Percentiles rank a stretch among this genome's conserved stretches.
These are phyloP conservation scores for Enteromius treurensis DNA, from an alignment of 2,797 vertebrate genomes.

Conservation along the genomic window DNA sequence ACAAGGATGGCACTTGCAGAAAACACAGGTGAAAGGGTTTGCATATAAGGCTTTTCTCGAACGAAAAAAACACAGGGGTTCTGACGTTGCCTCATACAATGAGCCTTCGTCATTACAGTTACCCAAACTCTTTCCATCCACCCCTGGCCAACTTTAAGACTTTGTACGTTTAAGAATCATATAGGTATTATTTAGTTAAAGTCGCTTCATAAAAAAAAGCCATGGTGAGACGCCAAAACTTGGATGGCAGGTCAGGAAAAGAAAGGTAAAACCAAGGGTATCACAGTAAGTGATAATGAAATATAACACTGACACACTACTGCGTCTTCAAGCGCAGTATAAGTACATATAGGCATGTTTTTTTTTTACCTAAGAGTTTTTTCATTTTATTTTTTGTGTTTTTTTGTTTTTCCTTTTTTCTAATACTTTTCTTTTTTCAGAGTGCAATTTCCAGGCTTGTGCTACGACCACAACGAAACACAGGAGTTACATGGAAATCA, in stretches of 20 bases:
- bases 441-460: conserved; percentile 97
- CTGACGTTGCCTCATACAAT: conserved; percentile 63
- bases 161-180: conserved; percentile 88
- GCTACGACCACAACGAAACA: conserved; percentile 93
- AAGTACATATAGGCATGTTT: conserved; percentile 91
- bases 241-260: conserved; percentile 89
- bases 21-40: conserved; percentile 97
- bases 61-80: conserved; percentile 86
- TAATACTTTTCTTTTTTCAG: conserved; percentile 85
- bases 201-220: conserved; percentile 90
- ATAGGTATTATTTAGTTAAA: conserved; percentile 88
- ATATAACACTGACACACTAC: conserved; percentile 87
- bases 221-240: conserved; percentile 86
- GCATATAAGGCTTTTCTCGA: conserved; percentile 96
- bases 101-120: conserved; percentile 54
- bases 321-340: conserved; percentile 82
- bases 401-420: conserved; percentile 75
- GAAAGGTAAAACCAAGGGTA: conserved; percentile 79
- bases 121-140: conserved; percentile 44
- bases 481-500: conserved; percentile 89
- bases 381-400: conserved; percentile 49
- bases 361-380: conserved; percentile 65
- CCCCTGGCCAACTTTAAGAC: conserved; percentile 68
- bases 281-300: conserved; percentile 88
- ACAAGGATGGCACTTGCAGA: conserved; percentile 99